Evolutionary conservation across 2,113 vertebrate species (phyloP).

Genomic region (Pseudonaja textilis): DNA sequence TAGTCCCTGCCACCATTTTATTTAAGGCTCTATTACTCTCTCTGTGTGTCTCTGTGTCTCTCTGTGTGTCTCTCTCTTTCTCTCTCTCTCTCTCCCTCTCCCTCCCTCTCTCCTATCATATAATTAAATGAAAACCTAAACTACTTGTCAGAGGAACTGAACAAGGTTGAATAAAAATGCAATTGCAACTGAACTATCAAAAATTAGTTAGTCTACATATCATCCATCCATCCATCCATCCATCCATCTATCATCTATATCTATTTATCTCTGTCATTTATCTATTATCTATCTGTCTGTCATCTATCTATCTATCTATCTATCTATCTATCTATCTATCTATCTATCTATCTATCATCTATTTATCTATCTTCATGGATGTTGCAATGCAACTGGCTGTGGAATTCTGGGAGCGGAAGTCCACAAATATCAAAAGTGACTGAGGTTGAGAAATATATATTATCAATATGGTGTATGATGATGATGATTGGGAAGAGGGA

Average conservation of each 20-base stretch:
- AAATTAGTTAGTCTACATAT: background rate
- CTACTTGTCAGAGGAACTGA: background rate
- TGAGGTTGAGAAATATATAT: background rate
- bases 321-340: too few species aligned
- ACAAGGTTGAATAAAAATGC: background rate
- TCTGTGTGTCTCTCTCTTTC: too few species aligned
- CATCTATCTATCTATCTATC: too few species aligned
- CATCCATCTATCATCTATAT: too few species aligned
- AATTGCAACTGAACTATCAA: background rate
- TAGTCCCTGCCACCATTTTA: background rate
- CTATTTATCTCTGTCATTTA: too few species aligned
- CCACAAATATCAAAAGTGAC: background rate
- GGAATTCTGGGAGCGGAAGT: background rate
- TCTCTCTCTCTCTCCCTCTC: accelerated
- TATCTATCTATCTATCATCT: too few species aligned
- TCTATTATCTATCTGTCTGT: too few species aligned
- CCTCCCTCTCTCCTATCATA: background rate
- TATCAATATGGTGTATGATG: background rate
- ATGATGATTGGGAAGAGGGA: background rate
- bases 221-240: too few species aligned
- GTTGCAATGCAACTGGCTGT: background rate
- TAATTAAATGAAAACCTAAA: background rate
- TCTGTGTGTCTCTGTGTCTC: too few species aligned
- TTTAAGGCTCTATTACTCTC: background rate
- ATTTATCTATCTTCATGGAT: background rate